Percentiles rank a stretch among this genome's conserved stretches.
phyloP scores from a whole-genome alignment of 2,113 vertebrate species.

The Cyanistes caeruleus region DNA sequence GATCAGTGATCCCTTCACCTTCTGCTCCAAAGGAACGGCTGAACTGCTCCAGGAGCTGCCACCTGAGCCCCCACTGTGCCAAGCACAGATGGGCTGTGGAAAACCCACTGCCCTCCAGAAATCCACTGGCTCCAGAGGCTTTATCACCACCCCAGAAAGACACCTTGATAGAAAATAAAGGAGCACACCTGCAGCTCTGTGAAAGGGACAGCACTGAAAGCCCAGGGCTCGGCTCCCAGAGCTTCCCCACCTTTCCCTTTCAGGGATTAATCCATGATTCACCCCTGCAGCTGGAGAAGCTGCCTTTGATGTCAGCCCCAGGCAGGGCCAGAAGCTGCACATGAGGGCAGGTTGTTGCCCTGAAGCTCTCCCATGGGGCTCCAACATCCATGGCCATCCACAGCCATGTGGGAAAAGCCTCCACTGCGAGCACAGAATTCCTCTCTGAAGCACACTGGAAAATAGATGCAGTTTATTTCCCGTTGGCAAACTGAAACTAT shows the following conservation, averaged over 20 bases:
- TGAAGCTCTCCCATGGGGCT: background rate
- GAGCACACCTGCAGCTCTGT: background rate
- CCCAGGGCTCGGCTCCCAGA: background rate
- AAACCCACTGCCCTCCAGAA: background rate
- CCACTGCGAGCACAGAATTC: constrained; percentile 27
- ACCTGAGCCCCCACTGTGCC: background rate
- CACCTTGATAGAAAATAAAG: rapidly evolving
- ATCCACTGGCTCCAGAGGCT: background rate
- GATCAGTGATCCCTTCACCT: background rate
- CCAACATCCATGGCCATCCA: background rate
- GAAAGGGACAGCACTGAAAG: background rate
- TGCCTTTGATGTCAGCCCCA: constrained; percentile 14
- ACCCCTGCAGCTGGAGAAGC: background rate
- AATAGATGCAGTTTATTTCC: constrained; percentile 66
- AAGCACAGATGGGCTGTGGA: rapidly evolving
- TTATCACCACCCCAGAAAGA: background rate
- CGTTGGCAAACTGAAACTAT: constrained; percentile 32
- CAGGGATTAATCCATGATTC: background rate
- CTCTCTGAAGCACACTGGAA: constrained; percentile 52
- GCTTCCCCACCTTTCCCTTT: background rate
- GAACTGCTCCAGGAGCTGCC: background rate
- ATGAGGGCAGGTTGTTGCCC: background rate
- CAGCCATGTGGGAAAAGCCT: background rate
- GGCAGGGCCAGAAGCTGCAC: constrained; percentile 3
- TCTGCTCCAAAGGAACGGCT: background rate